phyloP scores from a whole-genome alignment of 1,140 invertebrate species.

The Medauroidea extradentata region DNA sequence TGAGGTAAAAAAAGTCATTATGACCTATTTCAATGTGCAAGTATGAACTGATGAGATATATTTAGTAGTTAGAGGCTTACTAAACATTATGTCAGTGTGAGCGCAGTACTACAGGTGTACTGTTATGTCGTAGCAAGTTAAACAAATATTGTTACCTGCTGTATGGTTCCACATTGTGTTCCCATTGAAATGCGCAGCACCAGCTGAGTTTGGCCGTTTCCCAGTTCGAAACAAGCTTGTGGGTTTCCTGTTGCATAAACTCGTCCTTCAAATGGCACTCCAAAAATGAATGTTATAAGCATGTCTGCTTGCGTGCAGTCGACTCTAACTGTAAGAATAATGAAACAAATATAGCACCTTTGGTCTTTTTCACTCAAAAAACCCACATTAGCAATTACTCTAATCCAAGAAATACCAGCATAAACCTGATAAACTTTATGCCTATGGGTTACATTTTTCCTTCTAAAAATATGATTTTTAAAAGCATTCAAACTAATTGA shows the following conservation, averaged over 20 bases:
- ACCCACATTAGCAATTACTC: not conserved
- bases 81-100: no score
- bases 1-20: no score
- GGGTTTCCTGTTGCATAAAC: conserved; percentile 52
- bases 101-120: no score
- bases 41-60: no score
- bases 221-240: conserved; percentile 49
- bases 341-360: conserved; percentile 2
- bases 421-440: no score
- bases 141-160: conserved; percentile 32
- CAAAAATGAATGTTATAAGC: conserved; percentile 49
- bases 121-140: no score
- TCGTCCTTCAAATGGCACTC: conserved; percentile 46
- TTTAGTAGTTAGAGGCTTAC: no score
- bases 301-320: conserved; percentile 51
- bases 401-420: no score
- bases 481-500: no score
- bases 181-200: conserved; percentile 47
- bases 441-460: no score
- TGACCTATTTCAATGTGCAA: no score
- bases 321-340: conserved; percentile 42
- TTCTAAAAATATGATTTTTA: no score
- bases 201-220: conserved; percentile 44
- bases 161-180: conserved; percentile 46
- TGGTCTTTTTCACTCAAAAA: not conserved